Evolutionary conservation across 2,888 invertebrate species (phyloP).

Genomic region (Epistrophella euchroma): DNA sequence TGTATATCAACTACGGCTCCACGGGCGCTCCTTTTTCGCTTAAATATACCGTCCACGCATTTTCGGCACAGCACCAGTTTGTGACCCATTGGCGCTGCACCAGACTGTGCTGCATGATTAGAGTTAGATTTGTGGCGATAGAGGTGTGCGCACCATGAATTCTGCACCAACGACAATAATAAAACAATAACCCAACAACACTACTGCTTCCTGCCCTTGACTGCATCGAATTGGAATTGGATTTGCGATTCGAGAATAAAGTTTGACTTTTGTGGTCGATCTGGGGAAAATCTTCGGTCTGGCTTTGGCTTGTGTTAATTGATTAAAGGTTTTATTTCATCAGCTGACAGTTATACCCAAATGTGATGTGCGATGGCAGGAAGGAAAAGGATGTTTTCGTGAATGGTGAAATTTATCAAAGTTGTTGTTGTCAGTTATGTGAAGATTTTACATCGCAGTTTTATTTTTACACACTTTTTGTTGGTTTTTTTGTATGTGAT

Average conservation of each 20-base stretch:
- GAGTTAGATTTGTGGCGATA: conserved; percentile 71
- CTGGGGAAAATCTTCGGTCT: conserved; percentile 7
- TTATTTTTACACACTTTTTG: background rate
- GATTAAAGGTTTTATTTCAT: conserved; percentile 38
- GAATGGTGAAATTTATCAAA: conserved; percentile 60
- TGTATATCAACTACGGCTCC: conserved; percentile 22
- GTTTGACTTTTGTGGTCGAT: conserved; percentile 9
- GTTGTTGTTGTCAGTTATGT: conserved; percentile 32
- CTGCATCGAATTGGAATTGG: conserved; percentile 14
- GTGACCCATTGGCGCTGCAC: conserved; percentile 72
- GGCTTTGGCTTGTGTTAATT: conserved; percentile 38
- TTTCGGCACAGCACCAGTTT: conserved; percentile 70
- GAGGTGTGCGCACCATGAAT: conserved; percentile 61
- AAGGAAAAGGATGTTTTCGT: conserved; percentile 35
- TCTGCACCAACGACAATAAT: conserved; percentile 37
- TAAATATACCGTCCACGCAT: conserved; percentile 76
- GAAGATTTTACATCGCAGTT: conserved; percentile 38
- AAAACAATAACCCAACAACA: background rate
- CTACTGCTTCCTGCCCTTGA: conserved; percentile 72
- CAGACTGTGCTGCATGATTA: conserved; percentile 64
- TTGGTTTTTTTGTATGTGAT: background rate
- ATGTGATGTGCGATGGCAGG: conserved; percentile 40
- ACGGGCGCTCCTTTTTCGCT: conserved; percentile 73
- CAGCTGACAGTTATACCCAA: conserved; percentile 64
- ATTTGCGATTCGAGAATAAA: conserved; percentile 1